Conservation (phyloP, 2,888 invertebrate genomes). For the Parnassius glacialis region DNA sequence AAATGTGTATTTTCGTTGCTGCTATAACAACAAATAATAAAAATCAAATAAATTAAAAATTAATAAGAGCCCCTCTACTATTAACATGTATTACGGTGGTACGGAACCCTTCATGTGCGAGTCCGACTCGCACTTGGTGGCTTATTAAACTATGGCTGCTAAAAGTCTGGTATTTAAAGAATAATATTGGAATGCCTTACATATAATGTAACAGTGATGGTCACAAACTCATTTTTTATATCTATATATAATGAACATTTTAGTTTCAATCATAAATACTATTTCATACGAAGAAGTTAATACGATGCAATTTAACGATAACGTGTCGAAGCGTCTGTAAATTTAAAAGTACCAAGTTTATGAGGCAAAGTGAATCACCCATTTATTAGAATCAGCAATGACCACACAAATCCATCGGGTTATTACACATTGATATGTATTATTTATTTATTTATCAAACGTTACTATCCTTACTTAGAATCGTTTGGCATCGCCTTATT, state of each 20-base stretch:
- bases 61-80: too few species aligned
- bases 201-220: slow-evolving; percentile 8
- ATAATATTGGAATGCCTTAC: not conserved
- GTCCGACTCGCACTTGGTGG: too few species aligned
- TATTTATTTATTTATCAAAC: not conserved
- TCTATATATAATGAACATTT: slow-evolving; percentile 1
- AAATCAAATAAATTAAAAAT: too few species aligned
- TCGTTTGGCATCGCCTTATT: too few species aligned
- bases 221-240: slow-evolving; percentile 5
- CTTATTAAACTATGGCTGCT: not conserved
- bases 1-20: not conserved
- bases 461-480: too few species aligned
- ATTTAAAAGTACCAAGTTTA: slow-evolving; percentile 16
- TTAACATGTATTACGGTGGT: too few species aligned
- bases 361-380: slow-evolving; percentile 28
- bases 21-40: too few species aligned
- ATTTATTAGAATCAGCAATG: slow-evolving; percentile 1
- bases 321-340: slow-evolving; percentile 11
- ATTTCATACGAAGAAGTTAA: not conserved
- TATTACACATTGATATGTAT: not conserved
- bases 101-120: too few species aligned
- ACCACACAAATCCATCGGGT: slow-evolving; percentile 2
- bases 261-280: not conserved
- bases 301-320: slow-evolving; percentile 1
- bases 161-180: slow-evolving; percentile 2